Percentiles rank a stretch among this genome's conserved stretches.
phyloP scores from a whole-genome alignment of 2,797 vertebrate species.

The Eulemur rubriventer region DNA sequence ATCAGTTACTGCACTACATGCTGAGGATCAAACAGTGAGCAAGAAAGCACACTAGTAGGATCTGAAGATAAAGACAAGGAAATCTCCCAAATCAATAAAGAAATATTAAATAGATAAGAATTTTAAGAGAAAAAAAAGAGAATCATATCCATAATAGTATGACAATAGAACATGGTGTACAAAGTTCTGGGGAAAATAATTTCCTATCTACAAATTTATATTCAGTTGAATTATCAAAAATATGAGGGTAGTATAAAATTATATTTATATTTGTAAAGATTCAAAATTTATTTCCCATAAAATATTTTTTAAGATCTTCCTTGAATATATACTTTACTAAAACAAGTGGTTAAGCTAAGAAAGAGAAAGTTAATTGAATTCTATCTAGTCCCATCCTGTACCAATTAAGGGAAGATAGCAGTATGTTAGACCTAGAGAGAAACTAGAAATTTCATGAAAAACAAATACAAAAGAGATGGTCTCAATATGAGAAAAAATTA shows the following conservation, averaged over 20 bases:
- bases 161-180: neutral
- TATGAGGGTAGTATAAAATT: neutral
- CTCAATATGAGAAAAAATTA: neutral
- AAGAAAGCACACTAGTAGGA: neutral
- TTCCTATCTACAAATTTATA: neutral
- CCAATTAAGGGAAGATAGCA: neutral
- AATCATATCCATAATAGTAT: neutral
- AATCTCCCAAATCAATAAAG: neutral
- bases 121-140: neutral
- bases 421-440: neutral
- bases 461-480: neutral
- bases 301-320: neutral
- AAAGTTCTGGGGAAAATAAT: neutral
- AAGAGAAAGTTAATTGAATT: neutral
- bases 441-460: neutral
- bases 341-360: neutral
- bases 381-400: neutral
- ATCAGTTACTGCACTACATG: neutral
- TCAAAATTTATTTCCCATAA: neutral
- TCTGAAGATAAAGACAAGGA: neutral
- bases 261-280: neutral
- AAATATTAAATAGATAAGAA: neutral
- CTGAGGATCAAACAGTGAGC: neutral
- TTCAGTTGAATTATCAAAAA: neutral
- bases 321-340: neutral